Base-by-base conservation (phyloP, 2,113 vertebrate species). In the Crotophaga sulcirostris region DNA sequence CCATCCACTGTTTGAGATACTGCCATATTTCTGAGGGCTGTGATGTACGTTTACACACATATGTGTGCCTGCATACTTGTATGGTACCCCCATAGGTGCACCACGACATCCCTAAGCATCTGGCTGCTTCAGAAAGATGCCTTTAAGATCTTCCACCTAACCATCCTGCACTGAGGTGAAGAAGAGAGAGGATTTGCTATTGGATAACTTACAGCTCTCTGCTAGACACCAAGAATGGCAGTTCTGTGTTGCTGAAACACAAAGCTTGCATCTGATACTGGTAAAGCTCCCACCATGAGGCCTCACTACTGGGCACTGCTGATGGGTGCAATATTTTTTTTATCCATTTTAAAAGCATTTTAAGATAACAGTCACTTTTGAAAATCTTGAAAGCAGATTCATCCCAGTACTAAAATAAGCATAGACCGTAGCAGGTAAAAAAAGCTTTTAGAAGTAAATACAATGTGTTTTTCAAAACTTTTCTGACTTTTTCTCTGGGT, bases 21-120 rank as follows among this genome's bases (percentile, higher is more conserved):
- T 6, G 1, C 38, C 75, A 87, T 52, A 68, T 73, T 63, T 77
- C 60, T 60, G 55, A 84, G 58, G 58, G 45, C 52, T 60, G 2
- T 67, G 45, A 58, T 0, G 0, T 62, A 33, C 8, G 6, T 45
- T 33, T 20, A 11, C 36, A 34, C 42, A 7, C 2, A 0, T 4
- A 13, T 36, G 13, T 4, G 1, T 11, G 1, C 16, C 29, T 8
- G 13, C 26, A 13, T 4, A 5, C 0, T 1, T 4, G 14, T 28
- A 5, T 7, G 5, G 14, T 62, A 40, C 4, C 14, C 20, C 31
- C 31, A 2, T 2, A 10, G n/a, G 25, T 5, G 7, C n/a, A 62
- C 11, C 33, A 4, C 1, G 0, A 33, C 58, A 28, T 55, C 74
- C 40, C 49, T 23, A 26, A 87, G 16, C 2, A 7, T 2, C 24